Evolutionary conservation across 2,797 vertebrate genomes (phyloP).

Genomic region (Sarcoramphus papa): DNA sequence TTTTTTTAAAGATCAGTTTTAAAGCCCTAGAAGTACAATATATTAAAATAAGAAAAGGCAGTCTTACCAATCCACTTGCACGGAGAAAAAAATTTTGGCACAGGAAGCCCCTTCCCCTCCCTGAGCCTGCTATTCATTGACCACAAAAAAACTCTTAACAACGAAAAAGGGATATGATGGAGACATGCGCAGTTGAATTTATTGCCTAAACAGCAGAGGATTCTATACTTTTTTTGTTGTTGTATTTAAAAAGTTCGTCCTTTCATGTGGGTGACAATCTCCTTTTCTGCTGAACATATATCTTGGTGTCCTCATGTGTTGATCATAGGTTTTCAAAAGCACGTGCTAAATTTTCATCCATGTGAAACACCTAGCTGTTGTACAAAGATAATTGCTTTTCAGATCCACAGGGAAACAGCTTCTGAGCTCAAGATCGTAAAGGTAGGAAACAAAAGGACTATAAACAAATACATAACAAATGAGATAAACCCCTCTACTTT

Average conservation of each 20-base stretch:
- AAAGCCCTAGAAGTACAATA: neutral
- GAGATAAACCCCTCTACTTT: neutral
- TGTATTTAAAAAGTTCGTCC: neutral
- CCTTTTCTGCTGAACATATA: neutral
- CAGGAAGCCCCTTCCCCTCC: neutral
- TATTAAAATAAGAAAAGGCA: neutral
- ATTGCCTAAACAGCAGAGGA: neutral
- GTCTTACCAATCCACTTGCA: neutral
- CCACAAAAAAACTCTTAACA: neutral
- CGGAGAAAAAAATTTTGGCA: neutral
- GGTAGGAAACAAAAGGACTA: neutral
- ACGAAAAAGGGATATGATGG: neutral
- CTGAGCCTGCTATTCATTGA: neutral
- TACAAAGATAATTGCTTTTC: neutral
- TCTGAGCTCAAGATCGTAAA: neutral
- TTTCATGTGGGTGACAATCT: neutral
- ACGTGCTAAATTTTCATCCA: neutral
- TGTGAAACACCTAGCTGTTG: neutral
- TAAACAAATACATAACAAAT: neutral
- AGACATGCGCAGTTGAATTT: neutral
- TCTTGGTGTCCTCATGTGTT: neutral
- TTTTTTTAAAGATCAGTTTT: neutral
- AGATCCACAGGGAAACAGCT: neutral
- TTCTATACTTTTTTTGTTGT: neutral
- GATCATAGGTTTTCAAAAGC: neutral